Evolutionary conservation across 2,113 vertebrate species (phyloP).

Genomic region (Pluvialis apricaria): DNA sequence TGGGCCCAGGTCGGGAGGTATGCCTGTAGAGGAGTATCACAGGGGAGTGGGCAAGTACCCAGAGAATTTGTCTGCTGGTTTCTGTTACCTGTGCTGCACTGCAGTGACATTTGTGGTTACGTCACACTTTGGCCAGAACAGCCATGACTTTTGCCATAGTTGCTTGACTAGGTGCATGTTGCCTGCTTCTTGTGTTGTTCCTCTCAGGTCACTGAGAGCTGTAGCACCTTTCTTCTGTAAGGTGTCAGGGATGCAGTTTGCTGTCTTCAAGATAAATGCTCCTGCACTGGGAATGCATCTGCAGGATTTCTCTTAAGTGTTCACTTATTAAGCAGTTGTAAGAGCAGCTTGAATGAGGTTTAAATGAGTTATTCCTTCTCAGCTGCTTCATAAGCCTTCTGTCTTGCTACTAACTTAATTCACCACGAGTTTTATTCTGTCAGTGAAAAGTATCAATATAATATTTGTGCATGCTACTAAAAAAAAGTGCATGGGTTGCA

Average conservation of each 20-base stretch:
- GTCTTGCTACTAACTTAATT: not conserved
- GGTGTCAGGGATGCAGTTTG: not conserved
- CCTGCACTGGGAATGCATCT: not conserved
- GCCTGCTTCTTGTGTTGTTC: not conserved
- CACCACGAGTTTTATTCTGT: not conserved
- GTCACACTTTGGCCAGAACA: not conserved
- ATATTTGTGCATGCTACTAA: not conserved
- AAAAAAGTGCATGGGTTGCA: not conserved
- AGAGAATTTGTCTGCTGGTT: fast-evolving
- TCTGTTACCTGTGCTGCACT: not conserved
- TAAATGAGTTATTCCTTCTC: not conserved
- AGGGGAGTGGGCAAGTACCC: fast-evolving
- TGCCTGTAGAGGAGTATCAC: no score
- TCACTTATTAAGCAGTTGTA: no score
- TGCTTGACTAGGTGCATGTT: not conserved
- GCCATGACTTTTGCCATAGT: not conserved
- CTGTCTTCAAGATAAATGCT: not conserved
- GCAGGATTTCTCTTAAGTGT: not conserved
- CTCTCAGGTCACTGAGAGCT: not conserved
- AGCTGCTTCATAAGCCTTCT: not conserved
- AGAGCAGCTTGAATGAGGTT: not conserved
- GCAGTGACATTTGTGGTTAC: not conserved
- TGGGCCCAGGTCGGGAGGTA: not conserved
- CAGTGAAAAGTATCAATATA: not conserved
- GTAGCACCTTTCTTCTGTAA: not conserved